Evolutionary conservation across 2,797 vertebrate genomes (phyloP).

Genomic region (Hyperoplus immaculatus): DNA sequence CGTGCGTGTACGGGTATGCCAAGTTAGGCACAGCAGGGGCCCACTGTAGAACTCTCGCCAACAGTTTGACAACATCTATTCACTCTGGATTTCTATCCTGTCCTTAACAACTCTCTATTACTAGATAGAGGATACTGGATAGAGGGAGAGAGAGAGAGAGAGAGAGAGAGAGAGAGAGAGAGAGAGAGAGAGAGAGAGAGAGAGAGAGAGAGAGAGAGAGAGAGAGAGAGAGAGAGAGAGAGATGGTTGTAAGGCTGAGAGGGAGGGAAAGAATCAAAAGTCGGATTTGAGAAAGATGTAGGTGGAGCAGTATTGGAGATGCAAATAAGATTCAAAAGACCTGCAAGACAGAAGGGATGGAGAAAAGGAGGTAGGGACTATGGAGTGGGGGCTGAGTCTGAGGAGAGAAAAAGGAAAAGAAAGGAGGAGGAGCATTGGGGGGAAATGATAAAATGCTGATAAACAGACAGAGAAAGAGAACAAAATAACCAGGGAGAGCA

Average conservation of each 20-base stretch:
- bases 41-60: slow-evolving; percentile 55
- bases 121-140: neutral
- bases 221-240: slow-evolving; percentile 36
- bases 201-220: slow-evolving; percentile 35
- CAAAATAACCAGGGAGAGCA: slow-evolving; percentile 48
- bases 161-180: slow-evolving; percentile 3
- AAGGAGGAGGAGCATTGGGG: neutral
- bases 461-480: slow-evolving; percentile 46
- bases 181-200: slow-evolving; percentile 5
- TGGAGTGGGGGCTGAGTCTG: neutral
- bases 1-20: slow-evolving; percentile 29
- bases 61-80: slow-evolving; percentile 74
- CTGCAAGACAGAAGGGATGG: slow-evolving; percentile 7
- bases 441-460: slow-evolving; percentile 28
- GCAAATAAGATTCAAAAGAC: neutral
- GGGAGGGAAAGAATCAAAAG: slow-evolving; percentile 20
- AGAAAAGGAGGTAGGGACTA: neutral
- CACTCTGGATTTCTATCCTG: slow-evolving; percentile 66
- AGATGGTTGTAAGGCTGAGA: slow-evolving; percentile 18
- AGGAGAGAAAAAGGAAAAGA: neutral
- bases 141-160: slow-evolving; percentile 37
- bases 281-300: slow-evolving; percentile 19
- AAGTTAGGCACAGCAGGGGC: slow-evolving; percentile 71
- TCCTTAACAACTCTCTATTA: slow-evolving; percentile 67
- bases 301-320: neutral